phyloP scores from a whole-genome alignment of 2,888 invertebrate species.

The Drosophila yooni region DNA sequence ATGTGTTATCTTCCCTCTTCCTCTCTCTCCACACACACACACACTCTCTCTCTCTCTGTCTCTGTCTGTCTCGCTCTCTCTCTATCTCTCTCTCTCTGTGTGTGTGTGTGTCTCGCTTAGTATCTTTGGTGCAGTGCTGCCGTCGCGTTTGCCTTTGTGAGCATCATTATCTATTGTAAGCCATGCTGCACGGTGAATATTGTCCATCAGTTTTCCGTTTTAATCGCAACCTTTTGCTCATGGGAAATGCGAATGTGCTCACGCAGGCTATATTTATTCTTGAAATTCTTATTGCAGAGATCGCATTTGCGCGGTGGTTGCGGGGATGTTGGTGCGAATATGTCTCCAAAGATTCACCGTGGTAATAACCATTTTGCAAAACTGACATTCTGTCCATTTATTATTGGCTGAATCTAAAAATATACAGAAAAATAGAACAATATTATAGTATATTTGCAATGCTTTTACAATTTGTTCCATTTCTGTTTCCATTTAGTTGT shows the following conservation, averaged over 20 bases:
- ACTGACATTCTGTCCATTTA: slow-evolving; percentile 86
- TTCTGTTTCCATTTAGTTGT: slow-evolving; percentile 16
- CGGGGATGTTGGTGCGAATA: slow-evolving; percentile 85
- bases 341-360: slow-evolving; percentile 86
- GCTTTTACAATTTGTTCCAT: slow-evolving; percentile 22
- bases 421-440: slow-evolving; percentile 80
- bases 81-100: slow-evolving; percentile 8
- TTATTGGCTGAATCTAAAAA: slow-evolving; percentile 85
- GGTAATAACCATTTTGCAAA: slow-evolving; percentile 86
- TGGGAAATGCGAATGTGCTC: slow-evolving; percentile 85
- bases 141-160: neutral
- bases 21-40: neutral
- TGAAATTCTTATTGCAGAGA: slow-evolving; percentile 85
- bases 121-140: slow-evolving; percentile 1
- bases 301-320: slow-evolving; percentile 85
- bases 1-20: slow-evolving; percentile 1
- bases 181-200: slow-evolving; percentile 64
- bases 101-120: neutral
- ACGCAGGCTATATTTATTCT: slow-evolving; percentile 85
- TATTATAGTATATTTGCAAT: slow-evolving; percentile 52
- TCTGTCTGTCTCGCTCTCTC: neutral
- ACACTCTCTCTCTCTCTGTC: slow-evolving; percentile 10
- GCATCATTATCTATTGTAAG: slow-evolving; percentile 35
- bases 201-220: slow-evolving; percentile 82
- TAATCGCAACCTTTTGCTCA: slow-evolving; percentile 83